Conservation (phyloP, 2,888 invertebrate species). For the Auanema sp. region DNA sequence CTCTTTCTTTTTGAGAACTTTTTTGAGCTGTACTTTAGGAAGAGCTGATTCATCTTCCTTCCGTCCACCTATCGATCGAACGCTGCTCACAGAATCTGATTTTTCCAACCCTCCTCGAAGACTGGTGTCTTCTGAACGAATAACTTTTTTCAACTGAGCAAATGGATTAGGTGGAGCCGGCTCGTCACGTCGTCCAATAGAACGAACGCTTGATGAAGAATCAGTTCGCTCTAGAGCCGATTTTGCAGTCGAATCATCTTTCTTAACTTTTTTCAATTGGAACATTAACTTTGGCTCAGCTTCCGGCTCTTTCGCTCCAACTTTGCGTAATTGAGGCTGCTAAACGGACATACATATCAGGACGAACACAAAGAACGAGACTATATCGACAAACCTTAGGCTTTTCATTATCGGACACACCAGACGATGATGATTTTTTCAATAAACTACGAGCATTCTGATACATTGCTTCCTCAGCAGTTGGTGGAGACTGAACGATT, state of each 20-base stretch:
- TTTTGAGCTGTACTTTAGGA: conserved; percentile 37
- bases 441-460: conserved; percentile 26
- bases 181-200: conserved; percentile 13
- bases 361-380: conserved; percentile 5
- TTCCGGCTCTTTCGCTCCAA: conserved; percentile 33
- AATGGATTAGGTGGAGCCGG: conserved; percentile 26
- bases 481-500: conserved; percentile 10
- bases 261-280: conserved; percentile 47
- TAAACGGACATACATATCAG: conserved; percentile 9
- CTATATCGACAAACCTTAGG: conserved; percentile 10
- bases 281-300: conserved; percentile 41
- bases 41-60: conserved; percentile 23
- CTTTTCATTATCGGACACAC: conserved; percentile 4
- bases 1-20: conserved; percentile 45
- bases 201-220: conserved; percentile 33
- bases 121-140: conserved; percentile 26
- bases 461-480: conserved; percentile 23
- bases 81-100: conserved; percentile 33
- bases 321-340: conserved; percentile 43
- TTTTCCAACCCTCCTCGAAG: conserved; percentile 30
- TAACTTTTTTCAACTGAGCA: conserved; percentile 50
- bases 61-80: conserved; percentile 26
- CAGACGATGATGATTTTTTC: conserved; percentile 21
- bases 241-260: conserved; percentile 27
- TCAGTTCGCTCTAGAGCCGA: conserved; percentile 34